phyloP scores from a whole-genome alignment of 2,113 vertebrate species.

The Dromiciops gliroides region DNA sequence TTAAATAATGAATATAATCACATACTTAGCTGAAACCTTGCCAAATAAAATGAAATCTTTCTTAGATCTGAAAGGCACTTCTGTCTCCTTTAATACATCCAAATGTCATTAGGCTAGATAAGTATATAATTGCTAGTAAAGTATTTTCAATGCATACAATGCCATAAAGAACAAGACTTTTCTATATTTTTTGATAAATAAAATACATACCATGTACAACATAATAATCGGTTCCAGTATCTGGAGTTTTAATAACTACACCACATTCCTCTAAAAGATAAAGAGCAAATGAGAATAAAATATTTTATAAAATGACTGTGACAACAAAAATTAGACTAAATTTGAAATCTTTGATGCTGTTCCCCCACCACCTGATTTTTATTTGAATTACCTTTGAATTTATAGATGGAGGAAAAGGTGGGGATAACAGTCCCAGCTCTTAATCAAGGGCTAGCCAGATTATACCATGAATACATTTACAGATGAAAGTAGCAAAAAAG shows the following conservation, averaged over 20 bases:
- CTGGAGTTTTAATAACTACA: slow-evolving; percentile 90
- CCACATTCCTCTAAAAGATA: slow-evolving; percentile 91
- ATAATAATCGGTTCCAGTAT: slow-evolving; percentile 78
- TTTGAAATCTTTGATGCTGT: neutral
- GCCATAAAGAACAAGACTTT: slow-evolving; percentile 15
- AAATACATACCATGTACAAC: slow-evolving; percentile 78
- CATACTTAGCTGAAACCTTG: slow-evolving; percentile 26
- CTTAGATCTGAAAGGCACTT: slow-evolving; percentile 45
- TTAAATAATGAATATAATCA: slow-evolving; percentile 30
- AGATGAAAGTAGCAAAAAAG: slow-evolving; percentile 14
- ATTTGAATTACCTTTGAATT: neutral
- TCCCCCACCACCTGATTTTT: neutral
- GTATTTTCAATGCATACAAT: slow-evolving; percentile 34
- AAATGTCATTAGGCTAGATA: neutral
- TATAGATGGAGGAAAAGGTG: neutral
- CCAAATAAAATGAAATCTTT: neutral
- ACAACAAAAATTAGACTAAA: slow-evolving; percentile 57
- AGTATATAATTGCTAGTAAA: neutral
- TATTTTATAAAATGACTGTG: slow-evolving; percentile 48
- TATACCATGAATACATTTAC: slow-evolving; percentile 33
- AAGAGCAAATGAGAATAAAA: slow-evolving; percentile 73
- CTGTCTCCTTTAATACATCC: slow-evolving; percentile 12
- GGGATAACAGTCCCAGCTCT: neutral
- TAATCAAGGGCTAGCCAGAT: neutral
- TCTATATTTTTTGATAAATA: neutral